A percentile compares a stretch with the other conserved stretches of the same genome.
These are phyloP conservation scores for Norana najaformis DNA, from an alignment of 2,888 invertebrate species.

Conservation along the genomic window DNA sequence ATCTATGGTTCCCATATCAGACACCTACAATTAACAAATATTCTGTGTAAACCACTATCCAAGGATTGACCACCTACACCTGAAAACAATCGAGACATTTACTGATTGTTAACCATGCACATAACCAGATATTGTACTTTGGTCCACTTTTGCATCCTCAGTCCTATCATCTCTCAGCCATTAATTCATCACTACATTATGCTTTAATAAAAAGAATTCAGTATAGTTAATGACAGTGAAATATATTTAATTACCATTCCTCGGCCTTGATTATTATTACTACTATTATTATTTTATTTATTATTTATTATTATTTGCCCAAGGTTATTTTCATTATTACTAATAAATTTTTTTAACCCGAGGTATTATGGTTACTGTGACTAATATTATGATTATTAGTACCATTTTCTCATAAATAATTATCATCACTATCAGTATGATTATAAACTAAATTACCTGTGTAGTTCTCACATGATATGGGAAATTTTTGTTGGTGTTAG, in stretches of 20 bases:
- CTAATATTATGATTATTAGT: background rate
- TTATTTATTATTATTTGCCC: background rate
- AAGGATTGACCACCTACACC: background rate
- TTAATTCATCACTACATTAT: background rate
- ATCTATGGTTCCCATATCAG: constrained; percentile 46
- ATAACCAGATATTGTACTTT: background rate
- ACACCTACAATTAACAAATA: constrained; percentile 45
- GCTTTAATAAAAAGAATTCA: background rate
- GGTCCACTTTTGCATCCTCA: background rate
- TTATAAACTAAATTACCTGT: constrained; percentile 66
- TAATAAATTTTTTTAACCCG: background rate
- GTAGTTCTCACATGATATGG: constrained; percentile 87
- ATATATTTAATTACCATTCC: background rate
- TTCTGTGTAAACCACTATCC: background rate
- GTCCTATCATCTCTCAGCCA: background rate
- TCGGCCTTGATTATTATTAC: background rate
- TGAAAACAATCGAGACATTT: background rate
- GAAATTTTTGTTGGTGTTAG: constrained; percentile 83
- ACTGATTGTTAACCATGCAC: background rate
- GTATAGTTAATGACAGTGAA: background rate
- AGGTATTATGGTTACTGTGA: background rate
- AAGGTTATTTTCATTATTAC: background rate
- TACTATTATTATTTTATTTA: background rate
- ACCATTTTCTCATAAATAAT: background rate
- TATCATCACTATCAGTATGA: background rate